Evolutionary conservation across 2,888 invertebrate species (phyloP), one percentile per base, ranked within the genome.

Genomic region (Mimachlamys varia): DNA sequence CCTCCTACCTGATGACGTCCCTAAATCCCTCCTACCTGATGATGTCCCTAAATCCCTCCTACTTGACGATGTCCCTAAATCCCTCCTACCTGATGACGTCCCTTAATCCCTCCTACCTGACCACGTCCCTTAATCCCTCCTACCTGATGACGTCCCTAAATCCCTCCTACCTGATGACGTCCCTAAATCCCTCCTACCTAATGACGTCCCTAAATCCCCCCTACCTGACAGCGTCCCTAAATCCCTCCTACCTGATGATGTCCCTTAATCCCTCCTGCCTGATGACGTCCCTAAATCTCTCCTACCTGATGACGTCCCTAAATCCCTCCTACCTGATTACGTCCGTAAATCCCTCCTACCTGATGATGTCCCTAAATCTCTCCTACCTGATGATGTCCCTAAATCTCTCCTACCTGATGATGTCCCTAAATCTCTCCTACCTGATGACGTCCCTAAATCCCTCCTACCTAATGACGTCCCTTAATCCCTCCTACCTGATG

Each of bases 271-370:
- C 3, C 4, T 44, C 44, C 44, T 44, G 7, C 44, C 44, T 5
- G 4, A 44, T 44, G 44, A 3, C 7, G 4, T 44, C 44, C 44
- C 7, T 44, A 44, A 44, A 7, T 44, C 44, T 7, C 44, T 53
- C 76, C 76, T 76, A 76, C 76, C 76, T 76, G 76, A 76, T 33
- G 33, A 76, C 33, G 1, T 76, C 76, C n/a, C n/a, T n/a, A n/a
- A n/a, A 44, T 7, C 44, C 3, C 4, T 44, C 44, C 44, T 44
- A 44, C 44, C 44, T 5, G 4, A 44, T 44, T 3, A 3, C 7
- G 4, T 44, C 44, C 44, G 3, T 44, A 44, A 44, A 7, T 44
- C 44, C 44, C 44, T 53, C 76, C 76, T 76, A 76, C 76, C 76
- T 76, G 76, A 76, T 33, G 33, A 76, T 76, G 1, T 76, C 76